Base-by-base conservation (phyloP, 2,888 invertebrate genomes). In the Drosophila rellima region DNA sequence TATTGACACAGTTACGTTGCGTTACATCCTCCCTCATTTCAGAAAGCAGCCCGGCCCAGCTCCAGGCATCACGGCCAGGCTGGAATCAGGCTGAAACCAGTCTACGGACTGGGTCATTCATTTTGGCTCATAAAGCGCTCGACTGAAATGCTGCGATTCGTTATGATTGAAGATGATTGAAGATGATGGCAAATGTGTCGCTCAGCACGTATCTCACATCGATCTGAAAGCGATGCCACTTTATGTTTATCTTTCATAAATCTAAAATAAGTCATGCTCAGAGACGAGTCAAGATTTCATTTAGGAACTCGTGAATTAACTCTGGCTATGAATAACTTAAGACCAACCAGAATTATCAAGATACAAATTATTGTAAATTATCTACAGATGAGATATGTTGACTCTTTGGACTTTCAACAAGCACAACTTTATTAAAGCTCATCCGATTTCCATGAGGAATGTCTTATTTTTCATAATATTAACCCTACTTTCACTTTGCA, bases 101-200 rank as follows among this genome's bases (percentile, higher is more conserved):
- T n/a, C 23, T 13, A 2, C 35, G 20, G n/a, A 10, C 59, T 48
- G 26, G 70, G 45, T 68, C 67, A 59, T 59, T 39, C 64, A 55
- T 51, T 55, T 56, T n/a, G 40, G 54, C 51, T 31, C 59, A 48
- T 61, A 61, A 62, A 56, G 39, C 40, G 52, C 39, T 33, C 47
- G 8, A 40, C 26, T 26, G 17, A 47, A 48, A 57, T 20, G 35
- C 42, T 52, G 52, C 62, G 42, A 70, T 75, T 75, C 62, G 29
- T 55, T 64, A 62, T 60, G 75, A 86, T 78, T 72, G 69, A 61
- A 56, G 52, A 72, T 86, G 83, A 82, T 74, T 78, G 77, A 78
- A 72, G 75, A 80, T 67, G 73, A 54, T 61, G 20, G 74, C 62
- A 50, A 57, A 54, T 45, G 33, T 45, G 33, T 40, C 37, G 26